A percentile compares a stretch with the other conserved stretches of the same genome.
Conservation (phyloP, 2,888 invertebrate genomes). For the Caenorhabditis drosophilae region DNA sequence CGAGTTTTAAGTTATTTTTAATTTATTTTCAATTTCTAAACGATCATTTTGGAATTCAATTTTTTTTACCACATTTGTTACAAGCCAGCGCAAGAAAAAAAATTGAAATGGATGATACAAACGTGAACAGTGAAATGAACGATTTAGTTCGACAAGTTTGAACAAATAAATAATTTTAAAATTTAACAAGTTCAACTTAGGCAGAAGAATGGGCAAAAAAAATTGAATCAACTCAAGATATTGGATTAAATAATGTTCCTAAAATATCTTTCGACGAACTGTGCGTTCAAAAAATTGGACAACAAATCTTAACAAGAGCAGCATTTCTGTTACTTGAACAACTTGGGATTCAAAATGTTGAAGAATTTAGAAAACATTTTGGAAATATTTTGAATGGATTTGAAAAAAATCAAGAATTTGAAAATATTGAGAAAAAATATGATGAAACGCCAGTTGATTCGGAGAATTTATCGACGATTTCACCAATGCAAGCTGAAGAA, state of each 20-base stretch:
- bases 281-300: slow-evolving; percentile 1
- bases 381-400: background rate
- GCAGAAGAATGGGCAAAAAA: slow-evolving; percentile 18
- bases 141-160: slow-evolving; percentile 12
- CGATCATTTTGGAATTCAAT: no score
- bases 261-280: slow-evolving; percentile 4
- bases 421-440: slow-evolving; percentile 5
- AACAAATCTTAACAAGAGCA: slow-evolving; percentile 14
- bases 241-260: slow-evolving; percentile 11
- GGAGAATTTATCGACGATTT: no score
- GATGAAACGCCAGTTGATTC: slow-evolving; percentile 12
- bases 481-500: slow-evolving; percentile 23
- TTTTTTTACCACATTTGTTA: no score
- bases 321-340: slow-evolving; percentile 11
- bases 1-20: no score
- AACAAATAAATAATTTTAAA: no score
- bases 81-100: no score
- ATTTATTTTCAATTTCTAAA: no score
- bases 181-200: no score
- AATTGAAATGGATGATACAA: slow-evolving; percentile 8
- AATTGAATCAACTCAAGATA: background rate
- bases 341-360: slow-evolving; percentile 4
- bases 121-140: slow-evolving; percentile 12
- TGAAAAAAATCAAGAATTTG: background rate
- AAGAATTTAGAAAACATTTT: slow-evolving; percentile 5